Evolutionary conservation across 2,797 vertebrate genomes (phyloP), one percentile per base, ranked within the genome.

Genomic region (Chrosomus eos): DNA sequence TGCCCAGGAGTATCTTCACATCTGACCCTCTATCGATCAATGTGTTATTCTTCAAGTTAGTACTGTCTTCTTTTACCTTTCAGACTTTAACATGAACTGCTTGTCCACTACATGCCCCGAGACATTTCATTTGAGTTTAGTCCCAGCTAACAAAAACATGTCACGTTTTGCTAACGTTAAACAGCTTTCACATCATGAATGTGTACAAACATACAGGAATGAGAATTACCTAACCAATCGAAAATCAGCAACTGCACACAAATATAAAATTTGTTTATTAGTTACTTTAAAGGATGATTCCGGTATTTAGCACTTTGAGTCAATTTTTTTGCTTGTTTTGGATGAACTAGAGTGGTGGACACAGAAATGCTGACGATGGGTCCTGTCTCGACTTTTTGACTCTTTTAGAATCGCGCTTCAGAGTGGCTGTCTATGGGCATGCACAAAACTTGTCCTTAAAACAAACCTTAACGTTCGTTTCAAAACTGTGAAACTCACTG

Each of bases 1-100:
- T 43, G 26, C 82, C 79, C 82, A 28, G 71, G 58, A 81, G 84
- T 80, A 75, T 77, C 64, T 88, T 55, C 76, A 72, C 62, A 70
- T 70, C 60, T 76, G 84, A 88, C 53, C 84, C 43, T 43, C 23
- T 80, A 86, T 83, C 55, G 81, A 86, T 88, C 71, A 76, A 5
- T 76, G 51, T 67, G 87, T 66, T 60, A 28, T 45, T 67, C 72
- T 80, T 67, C 71, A 58, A 81, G 77, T 83, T 77, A 86, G 80
- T n/a, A 71, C 38, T 10, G 26, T 31, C 4, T 26, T 60, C 5
- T 60, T 60, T 77, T 60, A 40, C 36, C 53, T 26, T 1, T 55
- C 31, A 38, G 55, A 60, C 36, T 58, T 55, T 8, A 36, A 53
- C 10, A 19, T n/a, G 38, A 43, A 60, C 23, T 11, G 33, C 16